A percentile compares a stretch with the other conserved stretches of the same genome.
These are phyloP conservation scores for Darevskia mixta DNA, from an alignment of 2,797 vertebrate species.

Conservation along the genomic window DNA sequence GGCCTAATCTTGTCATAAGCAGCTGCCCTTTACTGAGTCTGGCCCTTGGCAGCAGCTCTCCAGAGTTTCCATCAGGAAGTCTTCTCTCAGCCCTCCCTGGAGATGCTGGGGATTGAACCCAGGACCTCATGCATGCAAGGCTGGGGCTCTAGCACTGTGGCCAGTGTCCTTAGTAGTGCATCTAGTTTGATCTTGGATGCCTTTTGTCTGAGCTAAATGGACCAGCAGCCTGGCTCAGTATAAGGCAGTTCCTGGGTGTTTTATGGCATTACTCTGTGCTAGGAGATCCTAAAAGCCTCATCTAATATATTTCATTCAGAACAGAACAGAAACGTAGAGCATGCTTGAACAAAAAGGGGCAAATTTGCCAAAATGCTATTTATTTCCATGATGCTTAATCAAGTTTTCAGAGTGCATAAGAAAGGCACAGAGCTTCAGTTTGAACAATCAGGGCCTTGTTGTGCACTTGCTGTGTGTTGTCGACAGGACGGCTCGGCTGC, in stretches of 20 bases:
- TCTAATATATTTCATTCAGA: background rate
- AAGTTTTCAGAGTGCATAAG: background rate
- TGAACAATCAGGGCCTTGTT: slow-evolving; percentile 35
- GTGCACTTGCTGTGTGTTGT: background rate
- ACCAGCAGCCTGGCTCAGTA: background rate
- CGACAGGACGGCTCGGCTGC: background rate
- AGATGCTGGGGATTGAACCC: background rate
- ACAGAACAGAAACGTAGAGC: background rate
- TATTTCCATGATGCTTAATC: background rate
- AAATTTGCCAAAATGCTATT: background rate
- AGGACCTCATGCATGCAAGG: background rate
- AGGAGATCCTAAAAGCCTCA: background rate
- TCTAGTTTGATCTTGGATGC: background rate
- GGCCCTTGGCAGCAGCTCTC: too few species aligned
- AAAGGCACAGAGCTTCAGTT: background rate
- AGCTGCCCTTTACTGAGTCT: background rate
- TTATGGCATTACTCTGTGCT: background rate
- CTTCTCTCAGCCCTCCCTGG: background rate
- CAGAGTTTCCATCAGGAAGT: too few species aligned
- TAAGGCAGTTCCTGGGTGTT: background rate
- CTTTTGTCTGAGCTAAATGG: background rate
- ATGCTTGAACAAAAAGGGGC: background rate
- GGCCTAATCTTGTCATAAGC: background rate
- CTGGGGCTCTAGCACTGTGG: background rate
- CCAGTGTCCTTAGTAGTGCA: too few species aligned